Evolutionary conservation across 2,113 vertebrate species (phyloP), one percentile per base, ranked within the genome.

Genomic region (Tachycineta bicolor): DNA sequence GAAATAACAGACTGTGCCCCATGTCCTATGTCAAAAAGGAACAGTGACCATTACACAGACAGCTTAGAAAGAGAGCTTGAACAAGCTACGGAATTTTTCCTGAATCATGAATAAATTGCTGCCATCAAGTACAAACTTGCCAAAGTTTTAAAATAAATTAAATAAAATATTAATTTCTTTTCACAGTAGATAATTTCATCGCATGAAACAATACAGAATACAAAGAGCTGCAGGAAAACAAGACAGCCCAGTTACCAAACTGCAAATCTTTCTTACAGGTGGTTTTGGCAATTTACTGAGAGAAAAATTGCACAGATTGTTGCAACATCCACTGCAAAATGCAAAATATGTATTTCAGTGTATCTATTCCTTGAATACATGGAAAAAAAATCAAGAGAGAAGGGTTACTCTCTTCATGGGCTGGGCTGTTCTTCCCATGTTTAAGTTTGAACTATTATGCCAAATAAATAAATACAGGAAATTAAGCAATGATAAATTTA

Each of bases 191-290:
- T 37, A 6, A 83, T 49, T 79, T 53, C 21, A 58, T 1, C 52
- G 33, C 11, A 17, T 8, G 3, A 11, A 83, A 22, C 24, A 29
- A 29, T 4, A n/a, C 33, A 58, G 21, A 64, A 34, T 5, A n/a
- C 33, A 73, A 46, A 49, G 26, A 94, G 55, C 47, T 56, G 16
- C 34, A 83, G 29, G 21, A 50, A n/a, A 62, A 71, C 31, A 37
- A 8, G 21, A 46, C 0, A 0, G 24, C 12, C 26, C 29, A 52
- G 23, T 21, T 55, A 87, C 50, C 31, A 52, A 37, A 29, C 2
- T 7, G 0, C 9, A 74, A 44, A 24, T 25, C 20, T 11, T 37
- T 68, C 28, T 65, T 46, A 52, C 12, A 46, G 29, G 6, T 1
- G 1, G 6, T 58, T 80, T 44, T 18, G 5, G 22, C n/a, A 23